Base-by-base conservation (phyloP, 2,797 vertebrate genomes). In the Sebastes trivittatus region DNA sequence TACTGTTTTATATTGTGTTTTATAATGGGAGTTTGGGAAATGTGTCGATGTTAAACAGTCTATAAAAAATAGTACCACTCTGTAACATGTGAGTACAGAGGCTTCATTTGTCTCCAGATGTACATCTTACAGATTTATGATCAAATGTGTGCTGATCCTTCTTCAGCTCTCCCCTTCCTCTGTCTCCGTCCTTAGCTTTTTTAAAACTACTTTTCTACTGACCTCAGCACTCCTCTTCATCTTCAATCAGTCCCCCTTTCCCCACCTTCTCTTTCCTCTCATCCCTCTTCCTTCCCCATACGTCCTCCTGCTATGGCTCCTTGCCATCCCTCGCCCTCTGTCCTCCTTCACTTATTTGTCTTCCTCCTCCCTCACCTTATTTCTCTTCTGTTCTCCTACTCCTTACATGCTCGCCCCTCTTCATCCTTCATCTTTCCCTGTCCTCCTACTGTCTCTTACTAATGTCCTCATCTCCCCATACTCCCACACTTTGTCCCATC, bases 191-290 rank as follows among this genome's bases (percentile, higher is more conserved):
- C 16, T 66, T 16, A 23, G 7, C 59, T 52, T 58, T 75, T 66
- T 16, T 18, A 46, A 32, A 71, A 76, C 46, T 5, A 52, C 72
- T 63, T 83, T 82, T 76, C 34, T 13, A 3, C 82, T 68, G 80
- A 90, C 76, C 74, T 80, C 82, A 80, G 54, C 82, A 49, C 72
- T 77, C 25, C 34, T n/a, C 7, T n/a, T 78, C 36, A 66, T 85
- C 78, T 82, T 82, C 60, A 67, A 59, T 79, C 64, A 71, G 8
- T 34, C 49, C 7, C n/a, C n/a, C 30, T 32, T 66, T 34, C 30
- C 22, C 16, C 63, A 54, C 55, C 29, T 46, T 68, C 34, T 67
- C n/a, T 60, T 38, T 38, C 32, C 22, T 60, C 60, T 75, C 66
- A 68, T 81, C 52, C 49, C n/a, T 67, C 55, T 9, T 78, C 61